Evolutionary conservation across 2,888 invertebrate genomes (phyloP).

Genomic region (Dynastes maya): DNA sequence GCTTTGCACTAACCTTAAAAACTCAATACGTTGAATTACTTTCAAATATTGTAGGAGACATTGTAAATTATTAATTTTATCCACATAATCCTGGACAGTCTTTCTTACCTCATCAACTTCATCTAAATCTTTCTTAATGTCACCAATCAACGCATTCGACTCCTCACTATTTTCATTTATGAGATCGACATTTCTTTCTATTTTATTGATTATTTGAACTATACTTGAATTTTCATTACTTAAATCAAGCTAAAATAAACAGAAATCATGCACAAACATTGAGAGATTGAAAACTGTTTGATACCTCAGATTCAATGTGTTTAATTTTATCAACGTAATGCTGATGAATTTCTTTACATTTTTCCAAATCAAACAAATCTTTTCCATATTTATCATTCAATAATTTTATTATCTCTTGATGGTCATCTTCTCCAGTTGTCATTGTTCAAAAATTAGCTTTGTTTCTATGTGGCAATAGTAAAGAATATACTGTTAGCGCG

Average conservation of each 20-base stretch:
- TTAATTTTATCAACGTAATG: constrained; percentile 68
- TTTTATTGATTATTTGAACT: constrained; percentile 72
- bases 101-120: constrained; percentile 70
- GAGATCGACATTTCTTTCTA: constrained; percentile 71
- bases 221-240: constrained; percentile 77
- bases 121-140: constrained; percentile 71
- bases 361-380: constrained; percentile 72
- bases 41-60: constrained; percentile 78
- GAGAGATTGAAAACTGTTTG: constrained; percentile 27
- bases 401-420: constrained; percentile 45
- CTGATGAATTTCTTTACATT: constrained; percentile 71
- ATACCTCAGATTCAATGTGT: constrained; percentile 70
- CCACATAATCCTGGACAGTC: constrained; percentile 75
- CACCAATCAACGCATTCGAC: constrained; percentile 70
- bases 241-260: constrained; percentile 73
- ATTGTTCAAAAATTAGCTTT: constrained; percentile 36
- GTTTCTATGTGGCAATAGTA: constrained; percentile 53
- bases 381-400: constrained; percentile 71
- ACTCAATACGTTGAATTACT: constrained; percentile 81
- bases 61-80: constrained; percentile 74
- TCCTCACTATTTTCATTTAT: constrained; percentile 70
- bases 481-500: background rate
- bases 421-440: constrained; percentile 45
- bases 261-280: constrained; percentile 30
- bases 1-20: constrained; percentile 72